Base-by-base conservation (phyloP, 2,113 vertebrate genomes). In the Etheostoma spectabile region DNA sequence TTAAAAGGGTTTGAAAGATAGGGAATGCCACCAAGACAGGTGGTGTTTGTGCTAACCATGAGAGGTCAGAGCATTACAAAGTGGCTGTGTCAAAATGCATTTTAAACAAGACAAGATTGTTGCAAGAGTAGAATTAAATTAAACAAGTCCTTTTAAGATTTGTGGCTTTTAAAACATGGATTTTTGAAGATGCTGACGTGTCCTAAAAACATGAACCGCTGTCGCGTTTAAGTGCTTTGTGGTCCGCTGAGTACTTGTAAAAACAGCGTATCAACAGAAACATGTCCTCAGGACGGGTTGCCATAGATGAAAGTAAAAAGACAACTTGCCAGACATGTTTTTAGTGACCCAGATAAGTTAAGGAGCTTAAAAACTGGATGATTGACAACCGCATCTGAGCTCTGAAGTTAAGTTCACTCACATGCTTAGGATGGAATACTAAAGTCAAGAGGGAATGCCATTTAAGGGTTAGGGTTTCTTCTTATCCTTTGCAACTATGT, bases 41-140 rank as follows among this genome's bases (percentile, higher is more conserved):
- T 77, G 78, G 53, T 49, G 74, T 89, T 85, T 83, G 86, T 62
- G 76, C 53, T 80, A 79, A 70, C 48, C 79, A 65, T 8, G 22
- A 45, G 60, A 68, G 62, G 72, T 85, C 73, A 69, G 69, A 63
- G 65, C 22, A 6, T 38, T 3, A 62, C 16, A 15, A 15, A 11
- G 7, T n/a, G 49, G 48, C 59, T 62, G 62, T 14, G 70, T 67
- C 53, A 52, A 63, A 22, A 70, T 24, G 56, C 21, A 24, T 21
- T 53, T 38, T 18, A 6, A 5, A 38, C 18, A 57, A 15, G 2
- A 38, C 30, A 57, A 15, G 2, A 48, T 27, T 46, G 24, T 22
- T 7, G 5, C 22, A 62, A 6, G n/a, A 56, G 10, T 6, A 14
- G 3, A 38, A 10, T 38, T 18, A 3, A 42, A 46, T 33, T 4